These are phyloP conservation scores for Monoplex corrugatus DNA, from an alignment of 2,888 invertebrate genomes.

Conservation along the genomic window DNA sequence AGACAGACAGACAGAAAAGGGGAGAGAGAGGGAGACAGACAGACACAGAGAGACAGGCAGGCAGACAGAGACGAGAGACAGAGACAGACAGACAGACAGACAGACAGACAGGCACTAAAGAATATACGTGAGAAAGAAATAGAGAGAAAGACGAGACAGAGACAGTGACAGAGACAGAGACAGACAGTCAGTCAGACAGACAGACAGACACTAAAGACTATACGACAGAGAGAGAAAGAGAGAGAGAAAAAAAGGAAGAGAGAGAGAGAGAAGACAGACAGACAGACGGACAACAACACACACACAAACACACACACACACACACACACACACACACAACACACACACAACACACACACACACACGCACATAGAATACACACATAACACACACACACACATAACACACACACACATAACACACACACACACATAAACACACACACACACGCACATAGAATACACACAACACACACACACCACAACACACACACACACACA, in stretches of 20 bases:
- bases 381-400: constrained; percentile 18
- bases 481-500: too few species aligned
- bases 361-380: too few species aligned
- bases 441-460: too few species aligned
- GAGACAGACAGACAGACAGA: background rate
- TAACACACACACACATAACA: background rate
- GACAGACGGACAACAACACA: background rate
- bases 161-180: background rate
- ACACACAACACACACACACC: too few species aligned
- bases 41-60: background rate
- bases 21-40: too few species aligned
- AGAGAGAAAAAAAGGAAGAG: background rate
- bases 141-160: background rate
- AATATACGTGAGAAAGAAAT: background rate
- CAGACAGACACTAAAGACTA: background rate
- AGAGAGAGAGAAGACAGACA: too few species aligned
- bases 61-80: background rate
- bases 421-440: too few species aligned
- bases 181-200: too few species aligned
- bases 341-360: too few species aligned
- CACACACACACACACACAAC: too few species aligned
- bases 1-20: too few species aligned
- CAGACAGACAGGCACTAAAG: background rate
- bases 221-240: background rate
- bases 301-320: too few species aligned